Conservation (phyloP, 2,888 invertebrate genomes). For the Cynaeus angustus region DNA sequence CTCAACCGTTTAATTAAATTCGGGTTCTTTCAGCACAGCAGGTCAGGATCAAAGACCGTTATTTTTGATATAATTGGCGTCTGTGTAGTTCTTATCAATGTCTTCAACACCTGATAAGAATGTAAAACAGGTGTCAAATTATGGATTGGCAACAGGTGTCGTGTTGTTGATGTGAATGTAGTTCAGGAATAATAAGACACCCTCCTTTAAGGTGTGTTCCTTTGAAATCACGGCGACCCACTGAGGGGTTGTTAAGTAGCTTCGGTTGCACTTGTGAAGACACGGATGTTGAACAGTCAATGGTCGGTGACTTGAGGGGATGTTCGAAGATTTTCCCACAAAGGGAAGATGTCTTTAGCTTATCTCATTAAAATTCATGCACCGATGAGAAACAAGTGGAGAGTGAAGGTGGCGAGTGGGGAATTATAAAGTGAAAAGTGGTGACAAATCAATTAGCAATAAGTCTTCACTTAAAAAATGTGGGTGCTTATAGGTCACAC, state of each 20-base stretch:
- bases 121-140: conserved; percentile 42
- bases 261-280: conserved; percentile 49
- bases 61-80: conserved; percentile 17
- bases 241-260: conserved; percentile 48
- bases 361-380: conserved; percentile 38
- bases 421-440: too few species aligned
- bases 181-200: conserved; percentile 55
- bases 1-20: conserved; percentile 42
- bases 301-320: conserved; percentile 53
- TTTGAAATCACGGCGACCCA: conserved; percentile 52
- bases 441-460: too few species aligned
- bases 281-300: conserved; percentile 55
- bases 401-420: conserved; percentile 14
- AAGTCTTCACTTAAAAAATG: too few species aligned
- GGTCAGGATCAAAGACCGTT: not conserved
- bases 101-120: conserved; percentile 35
- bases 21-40: conserved; percentile 7
- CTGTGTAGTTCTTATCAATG: conserved; percentile 23
- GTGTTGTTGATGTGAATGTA: conserved; percentile 40
- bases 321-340: conserved; percentile 36
- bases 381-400: conserved; percentile 14
- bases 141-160: conserved; percentile 47
- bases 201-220: conserved; percentile 56
- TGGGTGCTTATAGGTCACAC: too few species aligned
- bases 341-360: conserved; percentile 26